Conservation (phyloP, 2,888 invertebrate genomes). For the Scaptomyza tumidula region DNA sequence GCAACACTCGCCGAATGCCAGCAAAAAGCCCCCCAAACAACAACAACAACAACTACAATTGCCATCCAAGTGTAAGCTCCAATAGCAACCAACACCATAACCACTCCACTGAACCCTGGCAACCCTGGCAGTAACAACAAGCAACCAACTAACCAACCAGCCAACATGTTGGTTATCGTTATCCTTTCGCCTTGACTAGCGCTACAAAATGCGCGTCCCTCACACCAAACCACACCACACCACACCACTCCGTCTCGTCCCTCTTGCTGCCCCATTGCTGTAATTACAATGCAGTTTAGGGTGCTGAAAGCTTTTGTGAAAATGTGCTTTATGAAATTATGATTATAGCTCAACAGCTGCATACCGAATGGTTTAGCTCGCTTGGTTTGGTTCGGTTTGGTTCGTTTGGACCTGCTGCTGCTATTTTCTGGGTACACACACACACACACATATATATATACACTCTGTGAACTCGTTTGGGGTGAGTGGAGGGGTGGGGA, state of each 20-base stretch:
- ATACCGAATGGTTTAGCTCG: slow-evolving; percentile 47
- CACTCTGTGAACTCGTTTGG: background rate
- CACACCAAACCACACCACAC: background rate
- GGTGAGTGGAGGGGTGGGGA: background rate
- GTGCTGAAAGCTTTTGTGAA: slow-evolving; percentile 82
- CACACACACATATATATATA: background rate
- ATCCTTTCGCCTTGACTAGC: slow-evolving; percentile 76
- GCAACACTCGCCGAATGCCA: slow-evolving; percentile 65
- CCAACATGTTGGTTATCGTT: slow-evolving; percentile 72
- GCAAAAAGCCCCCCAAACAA: slow-evolving; percentile 35
- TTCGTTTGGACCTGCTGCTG: slow-evolving; percentile 2
- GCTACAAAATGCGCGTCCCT: slow-evolving; percentile 55
- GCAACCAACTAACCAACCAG: slow-evolving; percentile 43
- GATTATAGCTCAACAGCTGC: slow-evolving; percentile 81
- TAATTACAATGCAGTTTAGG: slow-evolving; percentile 81
- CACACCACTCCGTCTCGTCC: fast-evolving
- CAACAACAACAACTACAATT: slow-evolving; percentile 47
- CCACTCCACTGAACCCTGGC: background rate
- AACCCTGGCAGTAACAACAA: slow-evolving; percentile 1
- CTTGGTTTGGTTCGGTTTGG: background rate
- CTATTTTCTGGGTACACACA: slow-evolving; percentile 3
- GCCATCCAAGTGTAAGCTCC: slow-evolving; percentile 33
- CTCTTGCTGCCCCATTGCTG: slow-evolving; percentile 40
- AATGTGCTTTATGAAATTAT: slow-evolving; percentile 82
- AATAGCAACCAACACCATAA: background rate